Conservation (phyloP, 2,888 invertebrate species). For the Schizotus pectinicornis region DNA sequence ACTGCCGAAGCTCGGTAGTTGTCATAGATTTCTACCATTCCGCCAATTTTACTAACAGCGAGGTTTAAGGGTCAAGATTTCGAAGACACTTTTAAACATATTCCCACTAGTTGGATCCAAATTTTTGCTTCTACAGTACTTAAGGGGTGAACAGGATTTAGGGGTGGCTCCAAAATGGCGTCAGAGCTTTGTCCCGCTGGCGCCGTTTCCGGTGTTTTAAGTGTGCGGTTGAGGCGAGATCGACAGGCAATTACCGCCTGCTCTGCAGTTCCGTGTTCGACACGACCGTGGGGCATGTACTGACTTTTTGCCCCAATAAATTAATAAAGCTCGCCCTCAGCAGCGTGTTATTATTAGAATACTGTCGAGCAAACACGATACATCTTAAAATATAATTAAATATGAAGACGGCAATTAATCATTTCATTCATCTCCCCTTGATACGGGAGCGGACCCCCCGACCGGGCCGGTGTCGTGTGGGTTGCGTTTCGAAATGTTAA, state of each 20-base stretch:
- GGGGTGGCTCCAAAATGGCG: no score
- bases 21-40: no score
- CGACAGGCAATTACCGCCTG: conserved; percentile 11
- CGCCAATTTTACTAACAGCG: no score
- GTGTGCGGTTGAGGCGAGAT: no score
- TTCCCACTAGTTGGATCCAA: no score
- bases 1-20: no score
- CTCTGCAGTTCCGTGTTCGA: neutral
- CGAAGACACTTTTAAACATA: no score
- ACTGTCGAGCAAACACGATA: conserved; percentile 29
- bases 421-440: conserved; percentile 17
- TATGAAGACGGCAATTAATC: conserved; percentile 29
- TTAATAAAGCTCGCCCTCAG: conserved; percentile 29
- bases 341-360: conserved; percentile 28
- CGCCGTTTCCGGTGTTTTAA: no score
- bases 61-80: no score
- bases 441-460: conserved; percentile 10
- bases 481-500: conserved; percentile 33
- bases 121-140: no score
- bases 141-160: no score
- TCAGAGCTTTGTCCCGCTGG: no score
- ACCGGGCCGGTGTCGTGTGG: conserved; percentile 4
- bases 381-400: conserved; percentile 32
- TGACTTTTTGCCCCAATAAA: conserved; percentile 22
- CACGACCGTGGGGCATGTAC: neutral